Evolutionary conservation across 1,140 invertebrate species (phyloP).

Genomic region (Lordiphosa clarofinis): DNA sequence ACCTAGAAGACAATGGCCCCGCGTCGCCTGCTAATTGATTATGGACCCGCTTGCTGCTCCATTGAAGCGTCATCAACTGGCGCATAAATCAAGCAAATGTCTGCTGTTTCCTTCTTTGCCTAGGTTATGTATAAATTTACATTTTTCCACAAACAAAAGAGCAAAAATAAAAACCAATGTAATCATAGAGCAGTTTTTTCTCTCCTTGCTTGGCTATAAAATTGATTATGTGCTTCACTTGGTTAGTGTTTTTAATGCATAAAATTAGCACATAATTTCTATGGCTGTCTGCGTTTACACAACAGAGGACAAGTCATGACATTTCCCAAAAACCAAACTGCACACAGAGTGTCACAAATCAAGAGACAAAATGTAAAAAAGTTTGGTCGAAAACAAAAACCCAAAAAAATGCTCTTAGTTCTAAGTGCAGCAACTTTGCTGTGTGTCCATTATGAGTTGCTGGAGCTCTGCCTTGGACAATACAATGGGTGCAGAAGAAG

Average conservation of each 20-base stretch:
- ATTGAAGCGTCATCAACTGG: conserved; percentile 71
- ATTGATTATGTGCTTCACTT: conserved; percentile 66
- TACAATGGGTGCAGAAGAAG: conserved; percentile 46
- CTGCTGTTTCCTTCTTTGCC: conserved; percentile 30
- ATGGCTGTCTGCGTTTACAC: too few relatives aligned
- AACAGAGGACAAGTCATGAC: too few relatives aligned
- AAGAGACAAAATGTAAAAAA: conserved; percentile 19
- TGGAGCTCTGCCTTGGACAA: conserved; percentile 38
- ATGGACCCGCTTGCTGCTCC: conserved; percentile 47
- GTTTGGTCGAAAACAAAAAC: conserved; percentile 23
- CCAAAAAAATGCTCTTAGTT: conserved; percentile 34
- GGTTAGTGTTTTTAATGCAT: conserved; percentile 23
- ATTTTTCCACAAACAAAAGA: conserved; percentile 55
- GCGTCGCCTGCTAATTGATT: conserved; percentile 57
- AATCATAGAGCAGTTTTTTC: conserved; percentile 43
- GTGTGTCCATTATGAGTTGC: conserved; percentile 56
- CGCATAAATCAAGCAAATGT: conserved; percentile 69
- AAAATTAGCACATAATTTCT: conserved; percentile 11
- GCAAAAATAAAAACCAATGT: conserved; percentile 41
- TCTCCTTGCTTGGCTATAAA: conserved; percentile 58
- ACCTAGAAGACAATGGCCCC: conserved; percentile 6
- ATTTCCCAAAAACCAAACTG: conserved; percentile 10
- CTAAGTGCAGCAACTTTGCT: conserved; percentile 31
- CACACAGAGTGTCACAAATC: conserved; percentile 28
- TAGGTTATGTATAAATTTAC: conserved; percentile 68